Evolutionary conservation across 2,888 invertebrate genomes (phyloP), one percentile per base, ranked within the genome.

Genomic region (Plusia festucae): DNA sequence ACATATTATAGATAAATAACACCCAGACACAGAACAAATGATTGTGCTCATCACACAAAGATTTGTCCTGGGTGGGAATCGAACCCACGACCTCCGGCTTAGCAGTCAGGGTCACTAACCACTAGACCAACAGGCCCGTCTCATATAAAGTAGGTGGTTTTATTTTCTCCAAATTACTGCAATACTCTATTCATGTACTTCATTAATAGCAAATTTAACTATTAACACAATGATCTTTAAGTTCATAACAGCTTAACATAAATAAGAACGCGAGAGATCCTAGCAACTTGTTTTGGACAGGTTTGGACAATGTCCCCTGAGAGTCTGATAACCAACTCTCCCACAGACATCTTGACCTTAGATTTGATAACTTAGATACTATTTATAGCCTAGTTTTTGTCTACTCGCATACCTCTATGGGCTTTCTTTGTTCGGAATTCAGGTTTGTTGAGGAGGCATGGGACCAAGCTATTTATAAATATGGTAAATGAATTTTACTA

Each of bases 231-330:
- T 40, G 40, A 40, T n/a, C n/a, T 40, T n/a, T n/a, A n/a, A 40
- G 5, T 46, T 16, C 46, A 46, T n/a, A 18, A 16, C 20, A 49
- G 20, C 46, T 49, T n/a, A 9, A 49, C 46, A 49, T 20, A 20
- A 11, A 40, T 40, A 7, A n/a, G 40, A n/a, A 6, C 40, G 40
- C 46, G 46, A 20, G 20, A 34, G 20, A 55, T 60, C 2, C 30
- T 60, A 49, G 59, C 60, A 52, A 51, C 46, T 18, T 40, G 30
- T 55, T 44, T 24, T 22, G 44, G 49, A 60, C 79, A 79, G 83
- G 88, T 88, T 88, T 85, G 81, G 78, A 83, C 84, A 84, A 79
- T 82, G 83, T 84, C 83, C 81, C 68, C 76, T 65, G 61, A 70
- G 69, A 61, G 32, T 30, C 70, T 73, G 78, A 82, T 82, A 83